Conservation (phyloP, 2,113 vertebrate genomes). For the Daboia siamensis region DNA sequence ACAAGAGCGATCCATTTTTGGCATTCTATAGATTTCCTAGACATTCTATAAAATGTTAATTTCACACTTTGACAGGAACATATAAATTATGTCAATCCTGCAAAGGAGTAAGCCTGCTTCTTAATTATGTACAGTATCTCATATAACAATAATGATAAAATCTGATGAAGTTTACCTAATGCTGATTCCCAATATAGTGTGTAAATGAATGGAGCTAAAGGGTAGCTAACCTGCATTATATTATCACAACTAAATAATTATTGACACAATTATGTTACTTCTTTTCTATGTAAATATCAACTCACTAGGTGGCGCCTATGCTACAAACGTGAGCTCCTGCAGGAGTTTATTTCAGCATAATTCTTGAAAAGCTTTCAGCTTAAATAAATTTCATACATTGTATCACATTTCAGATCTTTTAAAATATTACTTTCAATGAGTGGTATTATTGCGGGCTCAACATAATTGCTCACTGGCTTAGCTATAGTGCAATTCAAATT, state of each 20-base stretch:
- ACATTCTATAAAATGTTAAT: background rate
- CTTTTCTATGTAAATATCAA: background rate
- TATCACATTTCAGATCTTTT: background rate
- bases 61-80: background rate
- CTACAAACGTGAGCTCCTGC: accelerated
- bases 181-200: background rate
- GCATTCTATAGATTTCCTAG: background rate
- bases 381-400: background rate
- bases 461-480: background rate
- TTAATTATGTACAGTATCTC: background rate
- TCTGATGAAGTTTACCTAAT: background rate
- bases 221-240: background rate
- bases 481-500: background rate
- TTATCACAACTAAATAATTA: background rate
- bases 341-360: background rate
- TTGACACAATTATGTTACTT: background rate
- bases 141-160: background rate
- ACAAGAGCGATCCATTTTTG: background rate
- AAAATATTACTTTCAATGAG: background rate
- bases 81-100: background rate
- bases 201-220: background rate
- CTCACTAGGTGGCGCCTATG: conserved; percentile 43
- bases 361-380: accelerated
- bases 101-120: background rate
- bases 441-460: background rate